Evolutionary conservation across 2,113 vertebrate genomes (phyloP), one percentile per base, ranked within the genome.

Genomic region (Saccopteryx bilineata): DNA sequence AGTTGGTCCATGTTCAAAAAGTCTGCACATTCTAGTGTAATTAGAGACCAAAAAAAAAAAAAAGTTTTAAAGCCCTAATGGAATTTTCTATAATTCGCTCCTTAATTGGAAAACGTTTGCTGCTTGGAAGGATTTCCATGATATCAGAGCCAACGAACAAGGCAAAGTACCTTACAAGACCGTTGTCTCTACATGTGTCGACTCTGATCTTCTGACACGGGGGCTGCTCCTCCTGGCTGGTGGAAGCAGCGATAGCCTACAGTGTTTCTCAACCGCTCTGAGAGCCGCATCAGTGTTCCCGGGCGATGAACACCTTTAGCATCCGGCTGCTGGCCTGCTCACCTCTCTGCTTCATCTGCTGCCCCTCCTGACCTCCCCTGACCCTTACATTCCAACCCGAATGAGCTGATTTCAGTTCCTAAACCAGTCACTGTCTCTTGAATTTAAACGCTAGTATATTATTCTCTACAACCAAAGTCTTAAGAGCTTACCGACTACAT

Each of bases 31-130:
- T 97, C 75, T 91, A 90, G 65, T 84, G 93, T 96, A 96, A 97
- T 96, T 96, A 98, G 91, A 94, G 94, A 87, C 48, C 2, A 39
- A 39, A 39, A 39, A 39, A 39, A 39, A 74, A 96, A 80, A 96
- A 93, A 92, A 87, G 78, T 94, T 96, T 94, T 97, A 97, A 96
- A 96, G 89, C 65, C 83, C 94, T 97, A 96, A 92, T 95, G 96
- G 97, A 97, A 96, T 97, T 97, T 95, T 96, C 97, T 96, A 95
- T 97, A 96, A 97, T 94, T 96, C 91, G 88, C 78, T 82, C 78
- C 89, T 96, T 97, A 96, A 97, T 91, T 96, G 91, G 83, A 95
- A 97, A 97, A 87, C 33, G 8, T 97, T 96, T 94, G 71, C 96
- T 93, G 90, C 94, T 95, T 95, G 87, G 96, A 94, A 86, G 12